Conservation (phyloP, 2,888 invertebrate species). For the Anorthoa munda region DNA sequence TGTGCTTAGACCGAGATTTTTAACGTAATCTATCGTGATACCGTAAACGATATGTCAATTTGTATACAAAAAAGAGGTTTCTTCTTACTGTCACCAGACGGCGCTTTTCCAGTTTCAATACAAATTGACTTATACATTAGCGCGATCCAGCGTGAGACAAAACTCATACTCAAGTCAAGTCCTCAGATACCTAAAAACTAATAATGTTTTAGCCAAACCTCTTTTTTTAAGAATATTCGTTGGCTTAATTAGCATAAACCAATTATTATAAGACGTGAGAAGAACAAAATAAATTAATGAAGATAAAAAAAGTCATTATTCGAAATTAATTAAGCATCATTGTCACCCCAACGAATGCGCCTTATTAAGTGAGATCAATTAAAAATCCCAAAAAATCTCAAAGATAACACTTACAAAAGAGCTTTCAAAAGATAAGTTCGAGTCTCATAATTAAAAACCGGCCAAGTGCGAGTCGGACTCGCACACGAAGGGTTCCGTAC, state of each 20-base stretch:
- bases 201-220: background rate
- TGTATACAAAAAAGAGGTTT: too few species aligned
- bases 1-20: too few species aligned
- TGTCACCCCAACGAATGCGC: slow-evolving; percentile 26
- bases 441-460: slow-evolving; percentile 69
- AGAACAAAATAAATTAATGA: background rate
- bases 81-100: too few species aligned
- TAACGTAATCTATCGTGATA: too few species aligned
- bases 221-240: background rate
- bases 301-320: background rate
- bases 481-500: too few species aligned
- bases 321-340: slow-evolving; percentile 14
- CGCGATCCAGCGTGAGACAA: too few species aligned
- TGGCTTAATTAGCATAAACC: background rate
- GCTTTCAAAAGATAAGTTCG: slow-evolving; percentile 64
- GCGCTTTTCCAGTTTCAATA: too few species aligned
- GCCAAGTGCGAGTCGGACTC: too few species aligned
- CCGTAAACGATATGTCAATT: too few species aligned
- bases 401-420: slow-evolving; percentile 65
- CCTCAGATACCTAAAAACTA: too few species aligned
- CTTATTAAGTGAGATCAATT: slow-evolving; percentile 65
- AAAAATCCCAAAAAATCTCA: slow-evolving; percentile 66
- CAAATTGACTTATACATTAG: too few species aligned
- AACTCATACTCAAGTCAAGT: too few species aligned
- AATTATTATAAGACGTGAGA: background rate